Percentiles rank a stretch among this genome's conserved stretches.
These are phyloP conservation scores for Adelges cooleyi DNA, from an alignment of 1,140 invertebrate genomes.

Conservation along the genomic window DNA sequence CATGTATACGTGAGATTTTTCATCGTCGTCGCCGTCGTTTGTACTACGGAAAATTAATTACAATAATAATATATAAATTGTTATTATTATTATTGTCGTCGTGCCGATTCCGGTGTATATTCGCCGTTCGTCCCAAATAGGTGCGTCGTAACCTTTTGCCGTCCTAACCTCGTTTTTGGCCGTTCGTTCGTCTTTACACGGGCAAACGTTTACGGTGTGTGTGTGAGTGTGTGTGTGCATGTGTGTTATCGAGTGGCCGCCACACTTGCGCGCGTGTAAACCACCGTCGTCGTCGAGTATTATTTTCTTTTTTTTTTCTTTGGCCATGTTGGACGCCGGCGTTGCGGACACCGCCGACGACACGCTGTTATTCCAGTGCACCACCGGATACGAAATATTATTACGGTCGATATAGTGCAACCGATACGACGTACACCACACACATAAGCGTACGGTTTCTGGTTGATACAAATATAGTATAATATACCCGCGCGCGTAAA, in stretches of 20 bases:
- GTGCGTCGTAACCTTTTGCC: slow-evolving; percentile 27
- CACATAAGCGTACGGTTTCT: too few species aligned
- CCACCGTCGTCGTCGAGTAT: not conserved
- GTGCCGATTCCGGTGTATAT: not conserved
- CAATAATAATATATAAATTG: too few species aligned
- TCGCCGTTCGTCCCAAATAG: not conserved
- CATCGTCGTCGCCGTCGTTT: not conserved
- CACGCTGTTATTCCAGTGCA: not conserved
- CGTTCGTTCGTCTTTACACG: not conserved
- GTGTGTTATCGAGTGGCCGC: not conserved
- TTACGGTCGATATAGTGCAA: too few species aligned
- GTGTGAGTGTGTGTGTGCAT: too few species aligned
- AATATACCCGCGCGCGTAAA: too few species aligned
- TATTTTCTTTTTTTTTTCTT: not conserved
- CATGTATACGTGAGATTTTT: slow-evolving; percentile 9
- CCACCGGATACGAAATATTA: not conserved
- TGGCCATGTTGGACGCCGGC: slow-evolving; percentile 21
- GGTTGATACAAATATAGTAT: too few species aligned
- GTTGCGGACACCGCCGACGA: not conserved
- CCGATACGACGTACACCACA: too few species aligned
- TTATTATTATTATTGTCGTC: not conserved
- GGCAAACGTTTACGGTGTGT: too few species aligned
- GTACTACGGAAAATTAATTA: not conserved
- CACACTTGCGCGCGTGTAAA: not conserved
- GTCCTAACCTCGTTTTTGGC: slow-evolving; percentile 19